Evolutionary conservation across 2,888 invertebrate species (phyloP).

Genomic region (Eupithecia exiguata): DNA sequence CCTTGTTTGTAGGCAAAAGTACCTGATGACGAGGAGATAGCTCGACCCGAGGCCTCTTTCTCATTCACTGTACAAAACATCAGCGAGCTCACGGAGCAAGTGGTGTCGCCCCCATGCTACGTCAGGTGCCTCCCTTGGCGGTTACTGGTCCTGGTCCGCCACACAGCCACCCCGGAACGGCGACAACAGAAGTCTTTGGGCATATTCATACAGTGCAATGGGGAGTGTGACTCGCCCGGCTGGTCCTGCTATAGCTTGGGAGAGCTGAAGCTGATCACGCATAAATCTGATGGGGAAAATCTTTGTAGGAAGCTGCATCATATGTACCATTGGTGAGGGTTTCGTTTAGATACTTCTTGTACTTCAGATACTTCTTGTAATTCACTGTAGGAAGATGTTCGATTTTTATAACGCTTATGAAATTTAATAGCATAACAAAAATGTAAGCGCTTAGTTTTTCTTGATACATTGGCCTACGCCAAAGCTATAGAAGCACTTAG

Average conservation of each 20-base stretch:
- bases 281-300: slow-evolving; percentile 91
- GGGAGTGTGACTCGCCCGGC: slow-evolving; percentile 96
- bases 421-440: no score
- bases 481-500: no score
- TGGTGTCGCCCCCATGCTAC: slow-evolving; percentile 94
- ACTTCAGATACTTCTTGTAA: no score
- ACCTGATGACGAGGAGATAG: slow-evolving; percentile 88
- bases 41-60: slow-evolving; percentile 97
- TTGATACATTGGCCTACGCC: no score
- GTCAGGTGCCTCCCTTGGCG: slow-evolving; percentile 99
- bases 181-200: slow-evolving; percentile 89
- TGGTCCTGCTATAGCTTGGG: slow-evolving; percentile 99
- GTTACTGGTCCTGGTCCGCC: slow-evolving; percentile 96
- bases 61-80: slow-evolving; percentile 93
- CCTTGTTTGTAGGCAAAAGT: slow-evolving; percentile 48
- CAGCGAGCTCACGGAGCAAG: slow-evolving; percentile 92
- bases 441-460: no score
- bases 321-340: slow-evolving; percentile 91
- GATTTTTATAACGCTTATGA: not conserved
- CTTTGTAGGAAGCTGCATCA: slow-evolving; percentile 96
- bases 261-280: slow-evolving; percentile 94
- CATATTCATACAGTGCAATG: slow-evolving; percentile 97
- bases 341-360: not conserved
- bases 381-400: not conserved
- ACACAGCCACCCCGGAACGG: slow-evolving; percentile 88